Evolutionary conservation across 30 jellyfish, hydroid and myxozoan species (phyloP), one percentile per base, ranked within the genome.

Genomic region (Hydractinia symbiolongicarpus): DNA sequence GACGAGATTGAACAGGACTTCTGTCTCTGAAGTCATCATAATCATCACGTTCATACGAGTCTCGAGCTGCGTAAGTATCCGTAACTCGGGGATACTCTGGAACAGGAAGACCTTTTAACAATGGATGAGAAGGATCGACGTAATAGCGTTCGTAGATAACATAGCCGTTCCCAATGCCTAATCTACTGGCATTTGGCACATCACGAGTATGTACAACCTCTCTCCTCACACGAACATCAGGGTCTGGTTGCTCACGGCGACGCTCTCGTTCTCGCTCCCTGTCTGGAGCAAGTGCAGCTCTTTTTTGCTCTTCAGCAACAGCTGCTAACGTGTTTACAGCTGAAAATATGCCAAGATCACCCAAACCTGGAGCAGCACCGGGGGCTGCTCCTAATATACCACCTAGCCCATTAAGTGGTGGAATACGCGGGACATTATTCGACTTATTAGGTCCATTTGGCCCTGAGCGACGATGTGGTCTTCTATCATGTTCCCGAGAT

Each of bases 151-250:
- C 85, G 60, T 77, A 58, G 8, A 77, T 77, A 30, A 77, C 85
- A 77, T 77, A 77, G 60, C 85, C 85, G 60, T 55, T 8, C 13
- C 55, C 15, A n/a, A 77, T 50, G 49, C 85, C 85, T 55, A 54
- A 55, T n/a, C 58, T 77, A 54, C 55, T 56, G 8, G 85, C 85
- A 54, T 58, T 58, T 54, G 85, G 85, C n/a, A 77, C 85, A 55
- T 77, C 79, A 54, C 85, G 51, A 54, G 79, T 30, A 58, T 77
- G 85, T 54, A 77, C 85, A 10, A 77, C 85, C 60, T 77, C 85
- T 40, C 85, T 53, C 60, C 85, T 57, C 20, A 77, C 85, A 6
- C 85, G 85, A 60, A 77, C 79, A 60, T 77, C 85, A 9, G 85
- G 85, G 55, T 77, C 85, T 5, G 85, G 85, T 44, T 61, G 85